A percentile compares a stretch with the other conserved stretches of the same genome.
These are phyloP conservation scores for Scaptomyza pallida DNA, from an alignment of 1,140 invertebrate genomes.

Conservation along the genomic window DNA sequence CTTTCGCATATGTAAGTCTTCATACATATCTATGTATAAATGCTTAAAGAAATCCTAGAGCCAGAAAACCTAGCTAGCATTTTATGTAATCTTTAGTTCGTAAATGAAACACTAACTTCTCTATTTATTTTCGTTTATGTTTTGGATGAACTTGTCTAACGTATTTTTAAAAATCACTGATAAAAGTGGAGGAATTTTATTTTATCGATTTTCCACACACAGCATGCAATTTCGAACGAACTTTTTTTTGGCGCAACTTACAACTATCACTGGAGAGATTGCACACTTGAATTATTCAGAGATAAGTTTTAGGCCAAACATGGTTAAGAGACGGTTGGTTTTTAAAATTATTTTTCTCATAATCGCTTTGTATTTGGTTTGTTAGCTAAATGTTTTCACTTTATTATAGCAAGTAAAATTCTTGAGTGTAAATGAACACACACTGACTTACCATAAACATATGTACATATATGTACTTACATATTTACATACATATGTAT, in stretches of 20 bases:
- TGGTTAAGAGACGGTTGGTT: too few species aligned
- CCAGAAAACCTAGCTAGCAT: too few species aligned
- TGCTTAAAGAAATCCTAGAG: too few species aligned
- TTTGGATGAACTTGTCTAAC: too few species aligned
- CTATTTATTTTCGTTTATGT: too few species aligned
- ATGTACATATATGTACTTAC: background rate
- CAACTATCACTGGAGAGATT: background rate
- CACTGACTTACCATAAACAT: too few species aligned
- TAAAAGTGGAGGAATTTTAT: background rate
- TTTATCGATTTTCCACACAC: constrained; percentile 12
- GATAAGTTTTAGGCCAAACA: background rate
- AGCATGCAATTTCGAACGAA: too few species aligned
- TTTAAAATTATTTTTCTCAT: background rate
- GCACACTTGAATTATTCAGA: too few species aligned
- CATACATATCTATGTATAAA: too few species aligned
- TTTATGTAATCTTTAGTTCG: too few species aligned
- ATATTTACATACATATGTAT: background rate
- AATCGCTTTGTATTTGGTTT: background rate
- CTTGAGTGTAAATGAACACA: background rate
- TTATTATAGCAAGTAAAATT: background rate
- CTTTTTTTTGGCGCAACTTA: constrained; percentile 18
- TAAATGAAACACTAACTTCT: too few species aligned
- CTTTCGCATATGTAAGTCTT: too few species aligned
- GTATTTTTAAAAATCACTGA: background rate
- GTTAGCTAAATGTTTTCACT: background rate